These are phyloP conservation scores for Noctua janthe DNA, from an alignment of 2,888 invertebrate species.

Conservation along the genomic window DNA sequence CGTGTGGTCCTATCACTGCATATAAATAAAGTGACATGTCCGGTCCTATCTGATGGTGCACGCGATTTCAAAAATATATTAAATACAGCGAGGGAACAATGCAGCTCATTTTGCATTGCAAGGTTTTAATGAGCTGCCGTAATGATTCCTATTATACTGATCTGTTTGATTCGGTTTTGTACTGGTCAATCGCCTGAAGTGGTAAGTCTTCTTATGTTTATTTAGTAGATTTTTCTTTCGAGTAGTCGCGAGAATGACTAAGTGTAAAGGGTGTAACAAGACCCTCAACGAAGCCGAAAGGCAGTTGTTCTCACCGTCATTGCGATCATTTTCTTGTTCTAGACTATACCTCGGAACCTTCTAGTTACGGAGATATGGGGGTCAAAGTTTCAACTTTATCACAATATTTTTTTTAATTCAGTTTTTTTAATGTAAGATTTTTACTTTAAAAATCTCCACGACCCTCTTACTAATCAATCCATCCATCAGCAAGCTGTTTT, in stretches of 20 bases:
- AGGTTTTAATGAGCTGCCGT: conserved; percentile 15
- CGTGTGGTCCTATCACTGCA: conserved; percentile 48
- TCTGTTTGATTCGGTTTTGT: conserved; percentile 56
- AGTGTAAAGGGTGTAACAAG: no score
- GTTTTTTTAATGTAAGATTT: no score
- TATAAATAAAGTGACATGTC: conserved; percentile 55
- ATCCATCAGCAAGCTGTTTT: no score
- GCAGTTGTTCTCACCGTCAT: no score
- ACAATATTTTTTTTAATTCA: no score
- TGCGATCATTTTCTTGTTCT: no score
- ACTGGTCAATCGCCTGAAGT: conserved; percentile 21
- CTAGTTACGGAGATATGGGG: no score
- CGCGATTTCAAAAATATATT: conserved; percentile 52
- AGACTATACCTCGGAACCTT: no score
- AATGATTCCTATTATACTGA: conserved; percentile 64
- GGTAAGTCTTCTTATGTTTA: conserved; percentile 52
- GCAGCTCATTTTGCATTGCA: conserved; percentile 36
- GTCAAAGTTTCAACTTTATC: no score
- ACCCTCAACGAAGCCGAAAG: no score
- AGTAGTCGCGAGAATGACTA: not conserved
- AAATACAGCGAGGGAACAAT: conserved; percentile 3
- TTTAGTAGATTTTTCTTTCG: not conserved
- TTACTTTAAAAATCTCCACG: no score
- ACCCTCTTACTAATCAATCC: no score
- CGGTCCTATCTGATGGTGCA: conserved; percentile 59